phyloP scores from a whole-genome alignment of 2,113 vertebrate genomes.

The Perccottus glenii region DNA sequence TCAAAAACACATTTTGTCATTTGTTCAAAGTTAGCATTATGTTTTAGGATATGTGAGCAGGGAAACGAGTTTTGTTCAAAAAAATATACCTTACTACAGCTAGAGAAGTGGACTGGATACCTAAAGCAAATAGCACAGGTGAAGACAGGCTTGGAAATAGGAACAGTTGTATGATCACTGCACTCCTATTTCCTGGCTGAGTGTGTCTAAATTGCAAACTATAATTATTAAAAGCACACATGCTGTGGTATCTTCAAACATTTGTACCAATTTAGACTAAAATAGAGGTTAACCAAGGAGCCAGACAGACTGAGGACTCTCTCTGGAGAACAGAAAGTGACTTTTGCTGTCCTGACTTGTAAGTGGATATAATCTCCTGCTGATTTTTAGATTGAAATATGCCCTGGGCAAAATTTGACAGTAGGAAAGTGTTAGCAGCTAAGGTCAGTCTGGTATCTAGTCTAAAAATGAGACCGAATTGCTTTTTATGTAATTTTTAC shows the following conservation, averaged over 20 bases:
- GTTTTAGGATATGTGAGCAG: too few relatives aligned
- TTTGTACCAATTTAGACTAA: background rate
- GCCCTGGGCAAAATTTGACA: slow-evolving; percentile 53
- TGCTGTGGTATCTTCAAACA: background rate
- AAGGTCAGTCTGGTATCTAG: slow-evolving; percentile 33
- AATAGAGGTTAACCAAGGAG: slow-evolving; percentile 32
- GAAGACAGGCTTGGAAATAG: slow-evolving; percentile 8
- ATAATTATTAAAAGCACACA: slow-evolving; percentile 35
- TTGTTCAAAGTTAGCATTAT: too few relatives aligned
- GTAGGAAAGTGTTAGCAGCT: slow-evolving; percentile 29
- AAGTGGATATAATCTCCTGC: slow-evolving; percentile 55
- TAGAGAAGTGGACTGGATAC: background rate
- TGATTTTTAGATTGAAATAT: slow-evolving; percentile 65
- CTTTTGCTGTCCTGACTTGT: slow-evolving; percentile 51
- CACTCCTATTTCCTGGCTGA: slow-evolving; percentile 7
- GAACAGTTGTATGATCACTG: slow-evolving; percentile 11
- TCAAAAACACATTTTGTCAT: too few relatives aligned
- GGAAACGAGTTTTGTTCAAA: too few relatives aligned
- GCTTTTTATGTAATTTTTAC: background rate
- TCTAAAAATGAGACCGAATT: slow-evolving; percentile 16
- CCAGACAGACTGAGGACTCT: slow-evolving; percentile 7
- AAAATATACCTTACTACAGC: background rate
- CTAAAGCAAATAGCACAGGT: slow-evolving; percentile 11
- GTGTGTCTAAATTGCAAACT: slow-evolving; percentile 11
- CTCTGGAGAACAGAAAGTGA: slow-evolving; percentile 35